Evolutionary conservation across 2,797 vertebrate species (phyloP).

Genomic region (Platyrinchus mystaceus): DNA sequence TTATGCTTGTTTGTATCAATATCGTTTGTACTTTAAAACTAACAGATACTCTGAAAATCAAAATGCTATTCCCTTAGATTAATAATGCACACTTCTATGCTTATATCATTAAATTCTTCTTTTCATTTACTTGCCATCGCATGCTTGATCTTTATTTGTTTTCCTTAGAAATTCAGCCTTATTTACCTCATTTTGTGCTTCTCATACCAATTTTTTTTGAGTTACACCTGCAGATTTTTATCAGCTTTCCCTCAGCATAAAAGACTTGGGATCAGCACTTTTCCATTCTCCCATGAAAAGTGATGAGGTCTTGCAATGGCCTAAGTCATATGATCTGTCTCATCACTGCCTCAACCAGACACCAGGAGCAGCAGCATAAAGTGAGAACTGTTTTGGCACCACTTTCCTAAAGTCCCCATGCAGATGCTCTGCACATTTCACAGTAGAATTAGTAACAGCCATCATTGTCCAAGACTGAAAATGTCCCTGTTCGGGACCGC

Average conservation of each 20-base stretch:
- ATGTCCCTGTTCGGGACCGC: slow-evolving; percentile 32
- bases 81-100: background rate
- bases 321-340: slow-evolving; percentile 80
- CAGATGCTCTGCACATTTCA: slow-evolving; percentile 73
- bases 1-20: background rate
- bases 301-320: slow-evolving; percentile 77
- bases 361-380: slow-evolving; percentile 71
- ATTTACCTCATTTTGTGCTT: slow-evolving; percentile 75
- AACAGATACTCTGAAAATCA: background rate
- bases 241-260: slow-evolving; percentile 81
- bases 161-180: slow-evolving; percentile 48
- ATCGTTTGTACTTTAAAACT: background rate
- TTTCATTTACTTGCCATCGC: slow-evolving; percentile 12
- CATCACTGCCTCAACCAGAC: slow-evolving; percentile 66
- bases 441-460: slow-evolving; percentile 74
- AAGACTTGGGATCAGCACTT: slow-evolving; percentile 77
- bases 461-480: slow-evolving; percentile 63
- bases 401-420: slow-evolving; percentile 70
- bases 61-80: background rate
- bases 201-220: slow-evolving; percentile 72
- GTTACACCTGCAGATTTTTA: slow-evolving; percentile 85
- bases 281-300: slow-evolving; percentile 82
- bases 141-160: slow-evolving; percentile 41
- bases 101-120: slow-evolving; percentile 19
- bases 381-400: slow-evolving; percentile 74